Percentiles rank a stretch among this genome's conserved stretches.
Evolutionary conservation across 2,113 vertebrate genomes (phyloP).

Genomic region (Sinocyclocheilus anshuiensis): DNA sequence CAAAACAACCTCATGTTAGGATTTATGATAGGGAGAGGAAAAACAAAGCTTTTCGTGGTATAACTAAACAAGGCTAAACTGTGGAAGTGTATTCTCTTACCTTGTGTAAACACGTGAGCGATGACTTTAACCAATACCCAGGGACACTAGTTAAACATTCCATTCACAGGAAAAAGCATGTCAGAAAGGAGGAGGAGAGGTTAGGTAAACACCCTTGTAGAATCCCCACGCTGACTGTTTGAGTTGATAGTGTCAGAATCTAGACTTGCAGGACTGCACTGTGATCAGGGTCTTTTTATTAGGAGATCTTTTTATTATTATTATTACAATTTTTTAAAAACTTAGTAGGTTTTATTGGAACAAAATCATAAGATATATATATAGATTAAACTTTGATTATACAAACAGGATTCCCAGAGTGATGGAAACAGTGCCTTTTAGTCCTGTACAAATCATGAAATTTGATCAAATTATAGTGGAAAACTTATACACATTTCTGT

Average conservation of each 20-base stretch:
- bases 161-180: slow-evolving; percentile 74
- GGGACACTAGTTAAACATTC: slow-evolving; percentile 73
- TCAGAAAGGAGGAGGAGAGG: slow-evolving; percentile 61
- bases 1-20: slow-evolving; percentile 29
- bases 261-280: slow-evolving; percentile 15
- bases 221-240: slow-evolving; percentile 48
- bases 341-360: not conserved
- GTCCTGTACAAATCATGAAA: not conserved
- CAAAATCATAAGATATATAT: not conserved
- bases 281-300: not conserved
- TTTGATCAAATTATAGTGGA: not conserved
- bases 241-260: slow-evolving; percentile 36
- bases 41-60: slow-evolving; percentile 56
- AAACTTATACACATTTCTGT: not conserved
- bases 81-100: slow-evolving; percentile 67
- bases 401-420: not conserved
- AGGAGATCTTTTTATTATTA: not conserved
- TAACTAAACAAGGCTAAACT: slow-evolving; percentile 60
- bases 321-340: not conserved
- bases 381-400: not conserved
- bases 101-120: slow-evolving; percentile 71
- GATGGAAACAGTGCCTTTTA: not conserved
- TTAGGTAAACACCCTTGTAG: slow-evolving; percentile 55
- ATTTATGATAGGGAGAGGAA: slow-evolving; percentile 49
- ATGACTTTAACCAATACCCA: slow-evolving; percentile 73